Evolutionary conservation across 2,797 vertebrate species (phyloP), one percentile per base, ranked within the genome.

Genomic region (Oreonectes daqikongensis): DNA sequence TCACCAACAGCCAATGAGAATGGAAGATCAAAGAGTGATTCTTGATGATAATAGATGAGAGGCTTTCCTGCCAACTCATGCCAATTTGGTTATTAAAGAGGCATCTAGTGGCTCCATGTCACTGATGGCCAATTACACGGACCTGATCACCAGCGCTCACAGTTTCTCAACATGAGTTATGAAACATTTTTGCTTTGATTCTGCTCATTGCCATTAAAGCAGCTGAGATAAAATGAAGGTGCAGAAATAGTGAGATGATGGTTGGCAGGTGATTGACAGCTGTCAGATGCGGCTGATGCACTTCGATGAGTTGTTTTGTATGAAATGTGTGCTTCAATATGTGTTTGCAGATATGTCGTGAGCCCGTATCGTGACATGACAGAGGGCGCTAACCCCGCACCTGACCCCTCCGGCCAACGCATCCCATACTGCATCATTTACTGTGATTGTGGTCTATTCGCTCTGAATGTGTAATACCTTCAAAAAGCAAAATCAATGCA

Each of bases 401-500:
- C 44, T 12, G 1, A 55, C 22, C 12, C 20, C 20, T n/a, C n/a
- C 11, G 35, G 67, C 4, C 20, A 6, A 61, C 2, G 26, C 22
- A 30, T 40, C 20, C 24, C 3, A 1, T 42, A 1, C 48, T 30
- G n/a, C 44, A 26, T 46, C n/a, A 69, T 30, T 69, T 60, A 50
- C 35, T 57, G 70, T 64, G 72, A 79, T 75, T 79, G 78, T 53
- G 55, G 42, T 18, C 48, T n/a, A 50, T 30, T 50, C 2, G 1
- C 32, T 35, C 1, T 69, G 65, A 75, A 69, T 69, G 46, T 12
- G 35, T 61, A 63, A 79, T 79, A 70, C 22, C 42, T 44, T 65
- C 61, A 66, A 30, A 74, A 66, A 55, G 72, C 17, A 18, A 30
- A 75, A 66, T 75, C 50, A 66, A 75, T 66, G 72, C 24, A 44